Base-by-base conservation (phyloP, 2,888 invertebrate genomes). In the Perizoma affinitatum region DNA sequence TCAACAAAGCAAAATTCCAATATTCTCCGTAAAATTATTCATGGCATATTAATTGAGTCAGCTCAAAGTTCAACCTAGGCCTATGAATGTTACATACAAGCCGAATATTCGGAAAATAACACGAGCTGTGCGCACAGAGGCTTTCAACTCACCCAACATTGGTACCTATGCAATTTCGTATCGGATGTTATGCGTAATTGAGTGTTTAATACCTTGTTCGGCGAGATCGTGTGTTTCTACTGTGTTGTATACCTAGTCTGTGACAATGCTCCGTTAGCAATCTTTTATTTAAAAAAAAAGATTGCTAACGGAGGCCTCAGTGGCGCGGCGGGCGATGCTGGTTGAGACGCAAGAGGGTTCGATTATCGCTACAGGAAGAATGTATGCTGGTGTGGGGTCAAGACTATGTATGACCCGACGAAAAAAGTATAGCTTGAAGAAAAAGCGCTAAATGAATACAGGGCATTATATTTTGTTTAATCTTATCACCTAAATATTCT, bases 141-240 rank as follows among this genome's bases (percentile, higher is more conserved):
- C 3, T 22, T 22, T 38, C 38, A 6, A 38, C 38, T 38, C 7
- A 6, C 6, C 38, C 38, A 7, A 5, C 7, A 38, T 0, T 38
- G 5, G 49, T 40, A 83, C 80, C 80, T 84, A 83, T 82, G 78
- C 80, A 82, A 83, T 84, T 79, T 75, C 71, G 71, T 67, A 67
- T 66, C 70, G 69, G 66, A 69, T 71, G 71, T 68, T 71, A 64
- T 65, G 57, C 62, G 56, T 47, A 71, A 70, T 72, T 61, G 61
- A 34, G 68, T 69, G 70, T 64, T 72, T 66, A 69, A 52, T 54
- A 53, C 44, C 52, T 49, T 51, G 55, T 48, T 54, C 34, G 45
- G 33, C 46, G 49, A 34, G 35, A 36, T 40, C 45, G 54, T 22
- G 5, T 42, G n/a, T 42, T 9, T 42, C n/a, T 5, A 10, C 22